These are phyloP conservation scores for Drosophila ezoana DNA, from an alignment of 2,888 invertebrate genomes.

Conservation along the genomic window DNA sequence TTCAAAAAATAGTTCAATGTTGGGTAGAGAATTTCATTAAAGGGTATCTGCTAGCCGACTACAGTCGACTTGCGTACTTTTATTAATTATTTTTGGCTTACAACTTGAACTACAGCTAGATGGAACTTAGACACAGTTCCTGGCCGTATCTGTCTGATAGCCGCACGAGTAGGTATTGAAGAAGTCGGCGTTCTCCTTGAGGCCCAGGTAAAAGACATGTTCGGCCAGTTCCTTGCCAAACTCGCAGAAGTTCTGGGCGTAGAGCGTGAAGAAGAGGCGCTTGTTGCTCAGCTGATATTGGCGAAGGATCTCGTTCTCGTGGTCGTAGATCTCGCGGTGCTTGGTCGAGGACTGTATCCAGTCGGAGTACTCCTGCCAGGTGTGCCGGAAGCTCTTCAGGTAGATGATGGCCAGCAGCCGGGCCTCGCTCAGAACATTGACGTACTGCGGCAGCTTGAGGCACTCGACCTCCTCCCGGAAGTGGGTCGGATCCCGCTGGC, in stretches of 20 bases:
- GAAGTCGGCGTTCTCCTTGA: constrained; percentile 80
- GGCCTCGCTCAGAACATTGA: constrained; percentile 81
- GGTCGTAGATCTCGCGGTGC: constrained; percentile 71
- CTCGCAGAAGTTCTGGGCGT: constrained; percentile 83
- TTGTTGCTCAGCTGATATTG: constrained; percentile 76
- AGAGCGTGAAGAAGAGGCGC: constrained; percentile 81
- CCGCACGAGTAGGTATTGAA: constrained; percentile 77
- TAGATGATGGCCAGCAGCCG: constrained; percentile 81
- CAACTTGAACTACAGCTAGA: neutral
- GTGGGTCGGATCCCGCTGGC: constrained; percentile 71
- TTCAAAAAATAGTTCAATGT: too few species aligned
- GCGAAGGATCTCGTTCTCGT: constrained; percentile 79
- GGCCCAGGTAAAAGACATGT: constrained; percentile 81
- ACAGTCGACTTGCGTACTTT: neutral
- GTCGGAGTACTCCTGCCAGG: constrained; percentile 78
- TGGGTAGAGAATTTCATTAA: too few species aligned
- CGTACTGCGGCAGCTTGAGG: constrained; percentile 79
- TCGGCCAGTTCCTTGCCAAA: constrained; percentile 83
- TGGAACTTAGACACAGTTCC: constrained; percentile 54
- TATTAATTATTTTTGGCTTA: neutral
- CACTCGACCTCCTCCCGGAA: constrained; percentile 79
- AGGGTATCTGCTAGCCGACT: too few species aligned
- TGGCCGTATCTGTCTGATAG: constrained; percentile 57
- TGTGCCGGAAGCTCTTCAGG: constrained; percentile 80
- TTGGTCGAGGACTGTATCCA: constrained; percentile 64